Base-by-base conservation (phyloP, 2,113 vertebrate genomes). In the Girardinichthys multiradiatus region DNA sequence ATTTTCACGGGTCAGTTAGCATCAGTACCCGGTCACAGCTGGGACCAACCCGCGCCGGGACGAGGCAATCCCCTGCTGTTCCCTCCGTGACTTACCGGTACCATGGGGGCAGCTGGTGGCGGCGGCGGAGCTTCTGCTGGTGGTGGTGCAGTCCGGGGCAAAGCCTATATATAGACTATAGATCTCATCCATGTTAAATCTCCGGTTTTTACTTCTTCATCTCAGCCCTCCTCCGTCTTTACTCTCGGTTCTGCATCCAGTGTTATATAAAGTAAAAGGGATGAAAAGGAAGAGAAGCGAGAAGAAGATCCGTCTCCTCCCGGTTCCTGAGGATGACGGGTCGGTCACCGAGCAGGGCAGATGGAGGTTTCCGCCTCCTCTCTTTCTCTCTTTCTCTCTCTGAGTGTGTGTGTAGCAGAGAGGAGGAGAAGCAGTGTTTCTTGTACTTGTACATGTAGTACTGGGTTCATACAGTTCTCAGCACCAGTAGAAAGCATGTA, bases 321-420 rank as follows among this genome's bases (percentile, higher is more conserved):
- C 74, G 35, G 79, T 75, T 63, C 63, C 87, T 70, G 89, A 87
- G 86, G 90, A 90, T 83, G 89, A 89, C 84, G 89, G 91, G 84
- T 91, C 91, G 91, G 91, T 92, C 88, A 92, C 88, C 79, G 87
- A 84, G 81, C 88, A 88, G 89, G 88, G 91, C 88, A 89, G 88
- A 91, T 83, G 87, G 90, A 91, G 91, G 73, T 82, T 86, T 85
- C 86, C 89, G 83, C 86, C 86, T 89, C 85, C 79, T 80, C 82
- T 64, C 30, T 42, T 15, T 35, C 35, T 24, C 27, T 28, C 27
- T 65, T 45, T 62, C 33, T 39, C 29, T 72, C 51, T 60, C 58
- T 74, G 27, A 70, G 73, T 59, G 72, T 37, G 51, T 28, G 59
- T 61, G 76, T 51, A 24, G 21, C 45, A 51, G 17, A 54, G 48